These are phyloP conservation scores for Nyleta sp. DNA, from an alignment of 2,888 invertebrate genomes.

Conservation along the genomic window DNA sequence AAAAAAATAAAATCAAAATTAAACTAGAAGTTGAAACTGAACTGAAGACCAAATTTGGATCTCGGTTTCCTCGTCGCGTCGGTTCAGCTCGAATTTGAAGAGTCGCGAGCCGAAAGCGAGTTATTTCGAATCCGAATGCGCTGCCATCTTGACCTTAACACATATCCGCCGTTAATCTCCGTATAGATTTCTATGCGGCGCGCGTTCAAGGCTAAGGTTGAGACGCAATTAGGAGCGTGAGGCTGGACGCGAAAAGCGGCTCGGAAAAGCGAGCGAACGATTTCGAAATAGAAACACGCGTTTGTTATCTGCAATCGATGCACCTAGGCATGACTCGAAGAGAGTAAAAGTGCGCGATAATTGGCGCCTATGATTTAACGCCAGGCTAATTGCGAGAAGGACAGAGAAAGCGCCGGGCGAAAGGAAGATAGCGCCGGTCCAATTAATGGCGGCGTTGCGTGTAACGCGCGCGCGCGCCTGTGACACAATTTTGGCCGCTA, in stretches of 20 bases:
- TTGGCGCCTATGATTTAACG: slow-evolving; percentile 58
- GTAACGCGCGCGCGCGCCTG: slow-evolving; percentile 16
- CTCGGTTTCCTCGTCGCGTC: too few relatives aligned
- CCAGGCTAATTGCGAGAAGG: slow-evolving; percentile 26
- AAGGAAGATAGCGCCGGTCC: slow-evolving; percentile 37
- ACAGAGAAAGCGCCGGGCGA: slow-evolving; percentile 39
- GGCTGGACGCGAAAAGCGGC: slow-evolving; percentile 2
- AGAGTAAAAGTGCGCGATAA: slow-evolving; percentile 50
- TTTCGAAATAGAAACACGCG: slow-evolving; percentile 41
- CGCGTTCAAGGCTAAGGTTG: slow-evolving; percentile 58
- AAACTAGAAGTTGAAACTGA: too few relatives aligned
- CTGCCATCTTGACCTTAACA: slow-evolving; percentile 58
- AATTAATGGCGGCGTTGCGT: slow-evolving; percentile 43
- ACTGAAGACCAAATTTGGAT: too few relatives aligned
- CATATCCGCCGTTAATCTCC: slow-evolving; percentile 45
- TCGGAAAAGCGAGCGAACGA: slow-evolving; percentile 4
- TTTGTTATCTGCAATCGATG: slow-evolving; percentile 46
- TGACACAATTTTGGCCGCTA: slow-evolving; percentile 44
- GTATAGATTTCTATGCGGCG: slow-evolving; percentile 52
- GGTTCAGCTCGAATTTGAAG: too few relatives aligned
- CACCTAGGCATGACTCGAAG: slow-evolving; percentile 44
- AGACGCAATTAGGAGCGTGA: slow-evolving; percentile 40
- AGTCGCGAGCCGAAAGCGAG: not conserved
- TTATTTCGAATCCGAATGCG: slow-evolving; percentile 36
- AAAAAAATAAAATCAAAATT: too few relatives aligned